A percentile compares a stretch with the other conserved stretches of the same genome.
Conservation (phyloP, 1,140 invertebrate genomes). For the Campoletis sonorensis region DNA sequence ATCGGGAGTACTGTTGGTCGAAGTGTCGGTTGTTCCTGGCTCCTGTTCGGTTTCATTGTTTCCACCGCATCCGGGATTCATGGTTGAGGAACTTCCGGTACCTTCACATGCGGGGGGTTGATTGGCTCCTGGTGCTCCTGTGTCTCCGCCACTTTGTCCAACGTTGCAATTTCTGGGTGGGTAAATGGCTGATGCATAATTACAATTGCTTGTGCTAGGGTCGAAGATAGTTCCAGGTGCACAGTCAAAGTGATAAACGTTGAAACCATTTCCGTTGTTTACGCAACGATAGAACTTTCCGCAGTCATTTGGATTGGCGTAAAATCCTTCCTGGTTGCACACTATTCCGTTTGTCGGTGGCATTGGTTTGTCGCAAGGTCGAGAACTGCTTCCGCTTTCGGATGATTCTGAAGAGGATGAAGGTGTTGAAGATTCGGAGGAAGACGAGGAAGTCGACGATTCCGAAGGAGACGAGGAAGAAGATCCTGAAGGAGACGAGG, state of each 20-base stretch:
- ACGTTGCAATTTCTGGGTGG: slow-evolving; percentile 73
- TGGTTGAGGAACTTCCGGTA: slow-evolving; percentile 49
- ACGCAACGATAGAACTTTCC: slow-evolving; percentile 86
- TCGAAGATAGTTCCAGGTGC: slow-evolving; percentile 78
- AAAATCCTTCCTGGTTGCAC: slow-evolving; percentile 80
- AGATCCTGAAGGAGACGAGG: slow-evolving; percentile 7
- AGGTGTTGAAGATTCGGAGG: slow-evolving; percentile 40
- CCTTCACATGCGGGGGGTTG: no score
- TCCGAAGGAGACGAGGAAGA: slow-evolving; percentile 39
- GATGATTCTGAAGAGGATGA: slow-evolving; percentile 37
- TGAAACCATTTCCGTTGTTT: slow-evolving; percentile 80
- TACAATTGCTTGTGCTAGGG: slow-evolving; percentile 76
- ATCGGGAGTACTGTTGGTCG: slow-evolving; percentile 31
- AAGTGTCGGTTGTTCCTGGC: slow-evolving; percentile 44
- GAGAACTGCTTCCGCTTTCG: background rate
- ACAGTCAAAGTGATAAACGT: slow-evolving; percentile 77
- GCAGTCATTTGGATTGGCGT: slow-evolving; percentile 81
- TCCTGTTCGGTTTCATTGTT: background rate
- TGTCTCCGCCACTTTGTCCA: no score
- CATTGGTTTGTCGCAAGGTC: slow-evolving; percentile 18
- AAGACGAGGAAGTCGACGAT: background rate
- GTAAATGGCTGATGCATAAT: slow-evolving; percentile 77
- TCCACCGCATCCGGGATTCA: no score
- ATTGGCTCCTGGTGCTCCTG: no score
- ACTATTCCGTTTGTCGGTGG: slow-evolving; percentile 61